Base-by-base conservation (phyloP, 2,888 invertebrate genomes). In the Alsophila aescularia region DNA sequence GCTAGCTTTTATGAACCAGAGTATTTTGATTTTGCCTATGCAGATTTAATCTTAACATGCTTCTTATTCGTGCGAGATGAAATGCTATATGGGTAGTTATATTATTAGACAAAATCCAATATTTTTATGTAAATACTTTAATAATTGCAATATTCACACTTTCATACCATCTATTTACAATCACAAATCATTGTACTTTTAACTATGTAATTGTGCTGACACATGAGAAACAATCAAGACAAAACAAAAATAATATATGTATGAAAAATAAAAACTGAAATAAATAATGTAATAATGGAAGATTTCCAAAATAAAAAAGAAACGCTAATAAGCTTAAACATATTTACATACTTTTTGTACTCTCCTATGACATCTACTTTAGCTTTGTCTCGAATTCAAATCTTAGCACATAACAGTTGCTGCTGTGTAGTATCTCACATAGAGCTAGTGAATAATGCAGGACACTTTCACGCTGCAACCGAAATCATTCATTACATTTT, bases 141-240 rank as follows among this genome's bases (percentile, higher is more conserved):
- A 86, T 88, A 85, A 85, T 87, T 79, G 83, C 79, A 85, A 83
- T 90, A 86, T 85, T 84, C 89, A 90, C 90, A 89, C 90, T 82
- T 75, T 87, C 87, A 87, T 89, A 84, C 83, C 72, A 79, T 73
- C 39, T 90, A 89, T 89, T 85, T 90, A 90, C 90, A 90, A 77
- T 78, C 79, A 84, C 81, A 81, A 86, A 45, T 66, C 44, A 81
- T 81, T 82, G 78, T 81, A 84, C 83, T 81, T 84, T 88, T 83
- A 79, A 89, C 88, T 83, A 79, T 83, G 8, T 7, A 89, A 82
- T 91, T 91, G 90, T 91, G 90, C 90, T 85, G 80, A 68, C 2
- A 27, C 50, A 54, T 45, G 52, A 70, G 71, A 75, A 72, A 73
- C 69, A 66, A 66, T 50, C 68, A 71, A 70, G 64, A 62, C 48